Base-by-base conservation (phyloP, 2,113 vertebrate genomes). In the Perccottus glenii region DNA sequence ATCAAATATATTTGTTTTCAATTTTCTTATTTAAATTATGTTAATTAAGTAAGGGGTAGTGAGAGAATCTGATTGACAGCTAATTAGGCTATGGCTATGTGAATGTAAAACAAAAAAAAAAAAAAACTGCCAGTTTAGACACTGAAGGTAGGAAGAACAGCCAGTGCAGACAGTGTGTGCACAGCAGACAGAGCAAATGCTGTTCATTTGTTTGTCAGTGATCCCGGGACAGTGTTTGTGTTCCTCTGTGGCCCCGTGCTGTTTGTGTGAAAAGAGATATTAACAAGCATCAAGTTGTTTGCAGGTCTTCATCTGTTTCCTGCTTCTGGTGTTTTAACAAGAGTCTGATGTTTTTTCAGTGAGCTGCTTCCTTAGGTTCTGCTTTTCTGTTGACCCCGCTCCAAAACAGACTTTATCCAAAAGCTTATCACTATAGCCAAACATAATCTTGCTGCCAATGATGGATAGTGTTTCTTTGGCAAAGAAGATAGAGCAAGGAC, bases 251-350 rank as follows among this genome's bases (percentile, higher is more conserved):
- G 33, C 10, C 9, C 9, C 8, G 46, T 27, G 8, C 38, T 40
- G 33, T 36, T 55, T 42, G 14, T 49, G 58, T n/a, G 42, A 46
- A 35, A 35, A 46, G 59, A 70, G 15, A 48, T 48, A 55, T 80
- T 65, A 62, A 57, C 61, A 73, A 32, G 62, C 38, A 43, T 58
- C 61, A 65, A 33, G 42, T 59, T 61, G 61, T 77, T 79, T 67
- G 32, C 57, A 62, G 46, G 59, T 49, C 64, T 62, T 64, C 52
- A 61, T 64, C 64, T 16, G 36, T 48, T 51, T 0, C 9, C 61
- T 49, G 42, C 35, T 56, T 3, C 36, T 36, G 36, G 33, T 51
- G 49, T 64, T 63, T 27, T 27, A 27, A 27, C 19, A 55, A 67
- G 64, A 50, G 38, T 15, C 35, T 47, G 10, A 32, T 45, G 27